phyloP scores from a whole-genome alignment of 2,113 vertebrate species.

The Epinephelus cyanopodus region DNA sequence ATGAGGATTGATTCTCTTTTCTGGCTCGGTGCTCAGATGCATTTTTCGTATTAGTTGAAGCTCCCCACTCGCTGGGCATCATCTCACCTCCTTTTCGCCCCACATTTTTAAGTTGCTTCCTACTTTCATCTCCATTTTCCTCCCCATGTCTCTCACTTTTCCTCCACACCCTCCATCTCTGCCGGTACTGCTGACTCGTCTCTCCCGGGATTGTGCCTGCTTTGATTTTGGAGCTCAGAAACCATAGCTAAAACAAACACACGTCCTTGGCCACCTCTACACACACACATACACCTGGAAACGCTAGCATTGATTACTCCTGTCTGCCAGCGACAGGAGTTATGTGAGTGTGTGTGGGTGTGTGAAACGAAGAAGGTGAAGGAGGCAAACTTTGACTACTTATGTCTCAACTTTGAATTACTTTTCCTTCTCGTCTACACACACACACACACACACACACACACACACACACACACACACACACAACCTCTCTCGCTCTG shows the following conservation, averaged over 20 bases:
- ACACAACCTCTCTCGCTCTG: constrained; percentile 67
- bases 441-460: constrained; percentile 16
- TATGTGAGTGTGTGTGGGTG: constrained; percentile 27
- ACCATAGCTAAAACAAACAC: constrained; percentile 85
- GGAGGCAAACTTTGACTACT: constrained; percentile 48
- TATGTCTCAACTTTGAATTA: constrained; percentile 46
- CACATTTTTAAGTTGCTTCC: constrained; percentile 11
- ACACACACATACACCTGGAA: constrained; percentile 66
- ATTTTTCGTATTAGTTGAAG: not conserved
- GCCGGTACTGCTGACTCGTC: constrained; percentile 79
- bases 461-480: constrained; percentile 17
- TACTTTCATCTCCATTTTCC: constrained; percentile 35
- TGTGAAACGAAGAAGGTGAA: constrained; percentile 57
- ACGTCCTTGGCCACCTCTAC: constrained; percentile 51
- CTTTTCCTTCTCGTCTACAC: constrained; percentile 2
- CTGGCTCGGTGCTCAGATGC: constrained; percentile 10
- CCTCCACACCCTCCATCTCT: constrained; percentile 47
- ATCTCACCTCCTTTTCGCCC: not conserved
- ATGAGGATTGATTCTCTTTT: constrained; percentile 38
- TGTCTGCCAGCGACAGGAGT: constrained; percentile 33
- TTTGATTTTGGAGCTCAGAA: constrained; percentile 84
- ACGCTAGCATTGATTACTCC: constrained; percentile 56
- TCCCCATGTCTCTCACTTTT: constrained; percentile 41
- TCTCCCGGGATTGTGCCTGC: constrained; percentile 74
- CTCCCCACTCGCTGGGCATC: not conserved